Base-by-base conservation (phyloP, 2,113 vertebrate species). In the Sclerurus mexicanus region DNA sequence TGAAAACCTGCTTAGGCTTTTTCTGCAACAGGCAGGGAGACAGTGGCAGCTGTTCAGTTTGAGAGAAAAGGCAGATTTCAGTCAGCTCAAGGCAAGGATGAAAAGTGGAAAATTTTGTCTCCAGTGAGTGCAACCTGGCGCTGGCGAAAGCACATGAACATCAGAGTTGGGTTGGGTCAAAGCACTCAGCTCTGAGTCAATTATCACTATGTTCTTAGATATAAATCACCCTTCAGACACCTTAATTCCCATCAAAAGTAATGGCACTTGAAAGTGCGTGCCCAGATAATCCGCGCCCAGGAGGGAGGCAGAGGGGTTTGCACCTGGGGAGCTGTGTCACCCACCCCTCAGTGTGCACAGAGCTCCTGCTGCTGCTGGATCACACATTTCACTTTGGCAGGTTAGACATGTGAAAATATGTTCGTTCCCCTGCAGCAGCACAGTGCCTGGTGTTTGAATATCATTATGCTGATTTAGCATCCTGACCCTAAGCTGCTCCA, bases 1-100 rank as follows among this genome's bases (percentile, higher is more conserved):
- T 63, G 80, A 95, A 98, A 97, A 96, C 87, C 93, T 97, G 93
- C 87, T 79, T n/a, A 46, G 37, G 50, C 27, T 90, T 85, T 91
- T 88, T 60, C 55, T 91, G 74, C 83, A 85, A 31, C 55, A 72
- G 71, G 58, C 76, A 46, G 58, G 23, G 82, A 92, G 64, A 60
- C 4, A 12, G 71, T 31, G 22, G 63, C 77, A 89, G 46, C 94
- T 89, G 73, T 33, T 95, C 92, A 87, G 64, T 85, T 84, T 78
- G n/a, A n/a, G 64, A 75, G 81, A 44, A 81, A 74, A 96, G 52
- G 49, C 91, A 95, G 77, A 92, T 96, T 89, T 77, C 66, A 64
- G 37, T 42, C 78, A 66, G 25, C 31, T 62, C 28, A 49, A 71
- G 81, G 60, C 63, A 85, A 68, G 55, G 71, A 77, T 46, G 66